Base-by-base conservation (phyloP, 1,140 invertebrate genomes). In the Eupristina koningsbergeri region DNA sequence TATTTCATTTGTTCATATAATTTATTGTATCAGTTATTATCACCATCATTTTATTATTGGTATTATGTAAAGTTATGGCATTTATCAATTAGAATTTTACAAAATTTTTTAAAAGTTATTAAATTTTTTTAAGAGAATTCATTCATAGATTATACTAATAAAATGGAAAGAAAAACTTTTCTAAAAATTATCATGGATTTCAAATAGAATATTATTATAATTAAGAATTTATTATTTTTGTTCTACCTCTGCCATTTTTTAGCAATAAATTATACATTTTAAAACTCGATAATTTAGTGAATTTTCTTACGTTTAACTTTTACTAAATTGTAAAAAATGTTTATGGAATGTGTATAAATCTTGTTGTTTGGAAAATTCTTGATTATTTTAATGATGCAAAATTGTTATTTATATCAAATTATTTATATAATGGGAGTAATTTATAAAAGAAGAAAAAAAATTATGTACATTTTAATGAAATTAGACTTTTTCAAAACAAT, bases 1-100 rank as follows among this genome's bases (percentile, higher is more conserved):
- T 87, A 84, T 88, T 88, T 75, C 89, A 88, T 90, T 91, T 90
- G 91, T 91, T 91, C 91, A 90, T 91, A 91, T 91, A 90, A 89
- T 89, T 89, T 26, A 58, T 22, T 58, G 7, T 58, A 58, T 58
- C 0, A 3, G 26, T 3, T 58, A 7, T 6, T 26, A 45, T 5
- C 11, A 45, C 41, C 5, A 45, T 58, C 5, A 9, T 58, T 58
- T 58, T 58, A 58, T 58, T 26, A 58, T 58, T 58, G 53, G 26
- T 9, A 58, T 58, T 26, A 3, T 58, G 26, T 75, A 64, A 71
- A 84, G 81, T 47, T 69, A 86, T 87, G 88, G 86, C 88, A 89
- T 89, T 89, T 89, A 86, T 76, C 84, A 84, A 88, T 79, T 50
- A 81, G 61, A 81, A 79, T 79, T 81, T 83, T n/a, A n/a, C 26